Evolutionary conservation across 1,140 invertebrate species (phyloP), one percentile per base, ranked within the genome.

Genomic region (Cydia fagiglandana): DNA sequence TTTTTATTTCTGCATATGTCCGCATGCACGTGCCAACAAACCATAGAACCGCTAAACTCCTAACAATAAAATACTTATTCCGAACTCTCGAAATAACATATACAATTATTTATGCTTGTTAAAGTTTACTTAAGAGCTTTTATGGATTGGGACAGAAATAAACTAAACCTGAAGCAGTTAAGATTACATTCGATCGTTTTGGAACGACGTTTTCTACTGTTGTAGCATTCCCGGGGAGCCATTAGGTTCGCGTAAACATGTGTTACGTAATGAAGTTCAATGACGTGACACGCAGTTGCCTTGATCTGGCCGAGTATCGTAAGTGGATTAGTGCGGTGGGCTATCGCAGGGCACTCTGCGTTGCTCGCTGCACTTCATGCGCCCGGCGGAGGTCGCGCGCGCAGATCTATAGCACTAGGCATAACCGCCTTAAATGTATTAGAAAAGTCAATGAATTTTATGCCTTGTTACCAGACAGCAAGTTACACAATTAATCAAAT

Each of bases 1-100:
- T 88, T 87, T 90, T 88, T 88, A 88, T 88, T 85, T 86, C 77
- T 84, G 83, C 81, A 86, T 88, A 85, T 85, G 83, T 91, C 86
- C 87, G 88, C 84, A 89, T 88, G 79, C 83, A 85, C 84, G 84
- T 89, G 90, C 88, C 87, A 89, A 88, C 84, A 79, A 81, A 80
- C 80, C 79, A 85, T 80, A 80, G 75, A 80, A 82, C 85, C 83
- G 76, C 84, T 79, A 82, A 83, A 78, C 76, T 77, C 70, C 78
- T 81, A 86, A 85, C 83, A 85, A 84, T 84, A 79, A 84, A 85
- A 80, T 41, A 17, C 34, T 70, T 61, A 20, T 61, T 17, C 56
- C 20, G 34, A 45, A 70, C 13, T 34, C 13, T 10, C 15, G 3
- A 20, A 70, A 41, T 41, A n/a, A 38, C 30, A 68, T 7, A n/a